These are phyloP conservation scores for Amorpha juglandis DNA, from an alignment of 2,888 invertebrate genomes.

Conservation along the genomic window DNA sequence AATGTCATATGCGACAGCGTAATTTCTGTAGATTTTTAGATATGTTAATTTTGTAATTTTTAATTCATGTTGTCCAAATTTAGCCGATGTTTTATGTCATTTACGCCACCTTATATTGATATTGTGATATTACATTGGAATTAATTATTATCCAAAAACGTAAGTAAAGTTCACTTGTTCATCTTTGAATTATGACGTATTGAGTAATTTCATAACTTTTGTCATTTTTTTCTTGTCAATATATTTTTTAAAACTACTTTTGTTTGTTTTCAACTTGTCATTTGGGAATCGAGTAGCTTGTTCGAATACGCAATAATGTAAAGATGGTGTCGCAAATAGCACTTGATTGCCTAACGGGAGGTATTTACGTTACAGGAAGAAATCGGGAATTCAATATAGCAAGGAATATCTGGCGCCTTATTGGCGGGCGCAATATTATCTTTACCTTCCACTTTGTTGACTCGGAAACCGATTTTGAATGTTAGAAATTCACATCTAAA, in stretches of 20 bases:
- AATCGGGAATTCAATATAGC: constrained; percentile 15
- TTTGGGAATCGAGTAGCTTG: neutral
- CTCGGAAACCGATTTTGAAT: neutral
- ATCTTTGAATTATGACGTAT: constrained; percentile 13
- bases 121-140: neutral
- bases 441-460: constrained; percentile 24
- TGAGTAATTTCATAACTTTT: neutral
- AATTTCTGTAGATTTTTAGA: neutral
- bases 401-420: constrained; percentile 2
- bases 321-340: constrained; percentile 1
- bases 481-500: neutral
- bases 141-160: constrained; percentile 9
- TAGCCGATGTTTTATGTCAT: neutral
- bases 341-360: constrained; percentile 9
- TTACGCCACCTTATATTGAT: neutral
- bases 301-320: neutral
- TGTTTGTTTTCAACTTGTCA: too few species aligned
- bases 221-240: too few species aligned
- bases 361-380: constrained; percentile 16
- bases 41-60: neutral
- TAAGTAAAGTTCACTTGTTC: constrained; percentile 17
- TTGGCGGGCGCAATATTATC: constrained; percentile 24
- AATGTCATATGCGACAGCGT: neutral
- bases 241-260: too few species aligned
- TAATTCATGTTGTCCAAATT: constrained; percentile 2